Conservation (phyloP, 2,113 vertebrate species). For the Hypocryptadius cinnamomeus region DNA sequence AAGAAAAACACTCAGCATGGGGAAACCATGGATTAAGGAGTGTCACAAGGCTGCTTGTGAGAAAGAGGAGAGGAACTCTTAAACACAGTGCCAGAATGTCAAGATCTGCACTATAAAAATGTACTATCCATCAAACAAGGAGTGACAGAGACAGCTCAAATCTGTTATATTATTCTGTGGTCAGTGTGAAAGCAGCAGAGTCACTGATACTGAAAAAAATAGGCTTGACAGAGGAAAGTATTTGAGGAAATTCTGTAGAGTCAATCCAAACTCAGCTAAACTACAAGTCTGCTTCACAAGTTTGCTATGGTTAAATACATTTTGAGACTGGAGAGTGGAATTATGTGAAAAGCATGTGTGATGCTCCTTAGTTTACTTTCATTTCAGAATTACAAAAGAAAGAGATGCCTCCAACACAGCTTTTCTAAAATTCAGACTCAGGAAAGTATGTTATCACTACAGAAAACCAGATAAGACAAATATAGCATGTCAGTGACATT, state of each 20-base stretch:
- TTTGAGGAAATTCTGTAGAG: not conserved
- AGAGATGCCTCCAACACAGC: not conserved
- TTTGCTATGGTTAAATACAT: not conserved
- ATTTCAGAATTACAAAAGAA: not conserved
- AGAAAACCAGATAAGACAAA: not conserved
- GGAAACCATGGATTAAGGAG: not conserved
- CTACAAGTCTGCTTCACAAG: not conserved
- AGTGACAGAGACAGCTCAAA: not conserved
- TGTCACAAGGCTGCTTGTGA: not conserved
- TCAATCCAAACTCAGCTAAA: not conserved
- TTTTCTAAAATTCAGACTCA: not conserved
- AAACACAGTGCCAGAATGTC: not conserved
- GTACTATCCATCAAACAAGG: not conserved
- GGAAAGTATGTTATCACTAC: not conserved
- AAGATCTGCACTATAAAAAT: not conserved
- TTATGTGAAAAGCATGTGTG: not conserved
- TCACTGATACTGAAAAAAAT: not conserved
- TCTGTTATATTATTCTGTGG: not conserved
- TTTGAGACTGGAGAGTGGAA: not conserved
- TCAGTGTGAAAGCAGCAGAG: not conserved
- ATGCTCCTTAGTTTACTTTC: not conserved
- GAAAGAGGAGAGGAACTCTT: not conserved
- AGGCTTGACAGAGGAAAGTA: not conserved
- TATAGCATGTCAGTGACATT: fast-evolving
- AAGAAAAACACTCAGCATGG: not conserved